Evolutionary conservation across 2,888 invertebrate species (phyloP).

Genomic region (Orthonevra nobilis): DNA sequence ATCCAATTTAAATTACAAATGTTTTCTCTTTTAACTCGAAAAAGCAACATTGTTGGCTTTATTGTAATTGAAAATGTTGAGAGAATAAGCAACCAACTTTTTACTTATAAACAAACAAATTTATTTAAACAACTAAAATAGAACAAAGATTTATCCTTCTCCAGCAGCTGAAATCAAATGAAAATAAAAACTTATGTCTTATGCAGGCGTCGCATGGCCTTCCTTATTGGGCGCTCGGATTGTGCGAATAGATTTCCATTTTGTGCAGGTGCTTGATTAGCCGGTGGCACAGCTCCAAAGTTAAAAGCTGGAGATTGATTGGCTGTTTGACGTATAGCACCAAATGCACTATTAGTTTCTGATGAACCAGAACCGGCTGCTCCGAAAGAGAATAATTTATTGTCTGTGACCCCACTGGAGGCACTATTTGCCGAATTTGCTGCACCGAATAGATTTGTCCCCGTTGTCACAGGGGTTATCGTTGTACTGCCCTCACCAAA

Average conservation of each 20-base stretch:
- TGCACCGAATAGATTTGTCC: slow-evolving; percentile 35
- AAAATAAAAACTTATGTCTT: slow-evolving; percentile 34
- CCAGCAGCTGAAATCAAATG: slow-evolving; percentile 4
- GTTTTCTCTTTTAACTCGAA: no score
- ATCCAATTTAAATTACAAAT: no score
- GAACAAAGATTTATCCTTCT: no score
- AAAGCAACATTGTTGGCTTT: no score
- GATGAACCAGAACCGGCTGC: neutral
- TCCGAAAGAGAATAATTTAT: slow-evolving; percentile 48
- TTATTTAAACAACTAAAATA: slow-evolving; percentile 26
- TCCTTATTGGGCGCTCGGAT: slow-evolving; percentile 18
- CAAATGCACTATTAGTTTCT: slow-evolving; percentile 32
- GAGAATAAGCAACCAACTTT: no score
- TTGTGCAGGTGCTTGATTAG: slow-evolving; percentile 1
- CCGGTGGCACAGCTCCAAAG: slow-evolving; percentile 27
- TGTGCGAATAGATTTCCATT: slow-evolving; percentile 35
- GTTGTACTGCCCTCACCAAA: slow-evolving; percentile 56
- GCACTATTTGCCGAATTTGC: neutral
- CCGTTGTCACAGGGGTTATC: slow-evolving; percentile 26
- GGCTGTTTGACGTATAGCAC: slow-evolving; percentile 13
- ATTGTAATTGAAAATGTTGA: no score
- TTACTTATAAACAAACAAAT: slow-evolving; percentile 33
- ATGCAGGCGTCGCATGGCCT: slow-evolving; percentile 56
- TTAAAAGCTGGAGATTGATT: slow-evolving; percentile 44
- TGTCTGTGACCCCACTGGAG: slow-evolving; percentile 11